Conservation (phyloP, 2,888 invertebrate genomes). For the Lomographa bimaculata region DNA sequence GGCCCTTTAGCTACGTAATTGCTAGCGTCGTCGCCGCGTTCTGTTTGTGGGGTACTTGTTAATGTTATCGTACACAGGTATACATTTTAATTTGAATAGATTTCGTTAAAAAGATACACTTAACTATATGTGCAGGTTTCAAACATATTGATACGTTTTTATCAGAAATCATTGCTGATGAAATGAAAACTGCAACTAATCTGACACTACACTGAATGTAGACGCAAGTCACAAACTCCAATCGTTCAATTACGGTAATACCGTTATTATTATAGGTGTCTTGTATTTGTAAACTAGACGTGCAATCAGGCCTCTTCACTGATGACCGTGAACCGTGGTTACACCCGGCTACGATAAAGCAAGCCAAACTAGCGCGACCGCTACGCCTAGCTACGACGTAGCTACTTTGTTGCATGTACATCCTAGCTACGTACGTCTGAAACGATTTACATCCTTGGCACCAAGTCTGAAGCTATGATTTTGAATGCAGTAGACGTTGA, state of each 20-base stretch:
- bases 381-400: slow-evolving; percentile 42
- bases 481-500: slow-evolving; percentile 1
- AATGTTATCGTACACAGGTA: no score
- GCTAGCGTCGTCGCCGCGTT: slow-evolving; percentile 1
- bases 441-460: slow-evolving; percentile 37
- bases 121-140: no score
- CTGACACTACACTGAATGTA: no score
- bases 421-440: slow-evolving; percentile 21
- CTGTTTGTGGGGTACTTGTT: no score
- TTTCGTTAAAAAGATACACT: no score
- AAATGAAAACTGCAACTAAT: no score
- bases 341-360: slow-evolving; percentile 50
- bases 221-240: no score
- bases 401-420: slow-evolving; percentile 37
- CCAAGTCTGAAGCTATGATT: slow-evolving; percentile 21
- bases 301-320: slow-evolving; percentile 67
- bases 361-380: slow-evolving; percentile 48
- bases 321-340: slow-evolving; percentile 63
- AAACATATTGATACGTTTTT: no score
- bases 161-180: no score
- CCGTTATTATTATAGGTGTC: no score
- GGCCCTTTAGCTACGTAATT: slow-evolving; percentile 12
- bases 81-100: no score
- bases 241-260: no score
- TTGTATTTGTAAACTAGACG: slow-evolving; percentile 48